Conservation (phyloP, 2,888 invertebrate genomes). For the Epinotia nisella region DNA sequence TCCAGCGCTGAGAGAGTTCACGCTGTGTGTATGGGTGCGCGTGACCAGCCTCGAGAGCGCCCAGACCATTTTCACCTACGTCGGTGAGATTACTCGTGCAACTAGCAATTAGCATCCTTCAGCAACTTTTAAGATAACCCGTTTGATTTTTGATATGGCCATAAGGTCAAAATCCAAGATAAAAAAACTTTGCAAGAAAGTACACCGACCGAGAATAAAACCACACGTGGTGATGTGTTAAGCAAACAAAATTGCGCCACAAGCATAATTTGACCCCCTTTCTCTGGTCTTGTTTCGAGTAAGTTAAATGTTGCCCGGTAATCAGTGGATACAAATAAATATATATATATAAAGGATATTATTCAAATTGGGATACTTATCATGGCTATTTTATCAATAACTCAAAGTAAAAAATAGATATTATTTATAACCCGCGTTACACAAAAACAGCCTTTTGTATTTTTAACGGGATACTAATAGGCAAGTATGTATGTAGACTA, state of each 20-base stretch:
- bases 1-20: slow-evolving; percentile 91
- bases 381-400: too few species aligned
- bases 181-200: slow-evolving; percentile 47
- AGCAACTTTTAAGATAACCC: slow-evolving; percentile 4
- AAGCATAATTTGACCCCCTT: slow-evolving; percentile 62
- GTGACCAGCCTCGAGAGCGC: slow-evolving; percentile 82
- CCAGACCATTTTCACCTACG: slow-evolving; percentile 74
- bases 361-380: too few species aligned
- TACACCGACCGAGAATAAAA: slow-evolving; percentile 46
- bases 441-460: too few species aligned
- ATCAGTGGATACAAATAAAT: slow-evolving; percentile 17
- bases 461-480: too few species aligned
- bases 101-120: slow-evolving; percentile 27
- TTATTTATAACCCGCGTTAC: too few species aligned
- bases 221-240: slow-evolving; percentile 55
- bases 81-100: slow-evolving; percentile 62
- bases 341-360: too few species aligned
- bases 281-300: slow-evolving; percentile 57
- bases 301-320: slow-evolving; percentile 54
- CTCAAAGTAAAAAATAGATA: too few species aligned
- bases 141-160: slow-evolving; percentile 4
- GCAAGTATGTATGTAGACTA: too few species aligned
- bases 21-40: slow-evolving; percentile 92
- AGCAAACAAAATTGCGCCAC: slow-evolving; percentile 61
- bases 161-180: slow-evolving; percentile 16